Conservation (phyloP, 2,797 vertebrate genomes). For the Poecilia velifera region DNA sequence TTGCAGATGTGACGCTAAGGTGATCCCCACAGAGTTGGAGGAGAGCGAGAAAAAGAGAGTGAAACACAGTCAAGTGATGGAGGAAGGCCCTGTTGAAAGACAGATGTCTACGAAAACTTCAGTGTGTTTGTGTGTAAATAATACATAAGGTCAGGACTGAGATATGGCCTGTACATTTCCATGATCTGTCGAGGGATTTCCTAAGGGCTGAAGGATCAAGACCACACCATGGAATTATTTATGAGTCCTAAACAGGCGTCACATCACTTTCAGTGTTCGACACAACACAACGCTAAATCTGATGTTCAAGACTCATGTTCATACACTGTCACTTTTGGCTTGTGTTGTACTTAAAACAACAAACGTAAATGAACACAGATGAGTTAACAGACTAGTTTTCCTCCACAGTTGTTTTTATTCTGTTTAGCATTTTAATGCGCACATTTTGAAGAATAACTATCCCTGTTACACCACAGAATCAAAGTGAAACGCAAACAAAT, state of each 20-base stretch:
- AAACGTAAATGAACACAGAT: background rate
- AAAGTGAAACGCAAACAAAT: background rate
- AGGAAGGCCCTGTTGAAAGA: slow-evolving; percentile 52
- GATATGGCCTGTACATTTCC: slow-evolving; percentile 54
- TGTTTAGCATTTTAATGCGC: background rate
- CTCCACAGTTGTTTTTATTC: background rate
- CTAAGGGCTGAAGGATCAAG: slow-evolving; percentile 56
- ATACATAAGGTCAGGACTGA: slow-evolving; percentile 60
- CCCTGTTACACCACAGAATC: background rate
- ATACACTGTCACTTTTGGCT: background rate
- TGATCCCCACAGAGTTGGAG: slow-evolving; percentile 60
- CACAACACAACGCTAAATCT: slow-evolving; percentile 18
- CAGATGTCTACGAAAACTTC: slow-evolving; percentile 37
- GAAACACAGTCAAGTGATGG: slow-evolving; percentile 49
- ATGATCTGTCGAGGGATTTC: slow-evolving; percentile 62
- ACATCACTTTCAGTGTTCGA: slow-evolving; percentile 31
- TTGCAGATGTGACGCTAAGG: slow-evolving; percentile 62
- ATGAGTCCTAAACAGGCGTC: slow-evolving; percentile 53
- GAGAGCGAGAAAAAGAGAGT: slow-evolving; percentile 30
- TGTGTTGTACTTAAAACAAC: background rate
- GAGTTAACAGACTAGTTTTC: background rate
- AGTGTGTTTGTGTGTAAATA: slow-evolving; percentile 48
- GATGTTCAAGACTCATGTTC: slow-evolving; percentile 21
- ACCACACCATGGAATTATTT: slow-evolving; percentile 61
- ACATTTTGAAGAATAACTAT: background rate